phyloP scores from a whole-genome alignment of 2,888 invertebrate species.

The Melolontha melolontha region DNA sequence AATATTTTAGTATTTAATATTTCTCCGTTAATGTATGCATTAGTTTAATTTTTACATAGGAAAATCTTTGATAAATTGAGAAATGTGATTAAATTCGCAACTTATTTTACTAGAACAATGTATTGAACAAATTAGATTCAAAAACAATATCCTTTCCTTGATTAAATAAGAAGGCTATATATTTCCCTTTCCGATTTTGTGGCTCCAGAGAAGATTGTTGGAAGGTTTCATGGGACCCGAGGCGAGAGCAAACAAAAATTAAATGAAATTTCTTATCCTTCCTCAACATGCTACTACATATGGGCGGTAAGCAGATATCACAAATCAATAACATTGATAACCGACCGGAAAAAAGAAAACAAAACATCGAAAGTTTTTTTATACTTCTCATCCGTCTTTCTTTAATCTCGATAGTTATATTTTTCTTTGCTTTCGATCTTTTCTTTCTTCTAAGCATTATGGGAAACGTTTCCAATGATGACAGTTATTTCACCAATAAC shows the following conservation, averaged over 20 bases:
- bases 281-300: constrained; percentile 11
- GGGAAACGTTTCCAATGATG: too few relatives aligned
- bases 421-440: too few relatives aligned
- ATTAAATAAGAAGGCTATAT: constrained; percentile 10
- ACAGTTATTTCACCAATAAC: too few relatives aligned
- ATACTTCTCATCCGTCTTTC: constrained; percentile 7
- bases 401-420: too few relatives aligned
- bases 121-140: constrained; percentile 12
- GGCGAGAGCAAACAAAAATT: constrained; percentile 29
- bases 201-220: constrained; percentile 4
- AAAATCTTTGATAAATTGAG: too few relatives aligned
- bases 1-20: too few relatives aligned
- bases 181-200: neutral
- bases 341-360: constrained; percentile 23
- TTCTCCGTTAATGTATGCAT: too few relatives aligned
- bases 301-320: constrained; percentile 21
- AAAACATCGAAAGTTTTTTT: constrained; percentile 17
- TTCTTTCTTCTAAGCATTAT: too few relatives aligned
- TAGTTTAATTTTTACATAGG: too few relatives aligned
- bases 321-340: constrained; percentile 31
- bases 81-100: neutral
- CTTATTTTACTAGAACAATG: neutral
- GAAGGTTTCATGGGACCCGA: constrained; percentile 2
- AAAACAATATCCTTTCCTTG: constrained; percentile 1
- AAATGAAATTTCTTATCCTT: constrained; percentile 22